Evolutionary conservation across 2,888 invertebrate genomes (phyloP).

Genomic region (Harmothoe impar): DNA sequence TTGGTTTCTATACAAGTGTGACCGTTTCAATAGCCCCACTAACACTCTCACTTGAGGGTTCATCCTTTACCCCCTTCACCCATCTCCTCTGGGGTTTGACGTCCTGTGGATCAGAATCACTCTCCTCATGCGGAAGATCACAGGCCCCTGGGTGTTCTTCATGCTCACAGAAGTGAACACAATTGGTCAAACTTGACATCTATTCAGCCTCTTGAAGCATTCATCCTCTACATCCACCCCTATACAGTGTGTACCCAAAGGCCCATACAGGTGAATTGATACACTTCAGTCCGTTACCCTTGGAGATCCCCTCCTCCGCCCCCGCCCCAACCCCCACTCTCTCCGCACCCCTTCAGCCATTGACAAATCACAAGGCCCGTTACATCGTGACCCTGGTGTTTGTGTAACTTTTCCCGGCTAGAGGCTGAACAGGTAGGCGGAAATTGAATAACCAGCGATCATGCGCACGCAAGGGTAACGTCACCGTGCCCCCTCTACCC

Average conservation of each 20-base stretch:
- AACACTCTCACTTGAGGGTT: too few relatives aligned
- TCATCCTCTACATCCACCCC: background rate
- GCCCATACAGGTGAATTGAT: conserved; percentile 8
- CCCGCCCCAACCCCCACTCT: background rate
- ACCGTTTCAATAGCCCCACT: too few relatives aligned
- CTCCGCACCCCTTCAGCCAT: background rate
- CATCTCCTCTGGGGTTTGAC: background rate
- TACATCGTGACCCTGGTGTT: background rate
- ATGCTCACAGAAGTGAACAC: background rate
- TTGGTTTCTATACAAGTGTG: too few relatives aligned
- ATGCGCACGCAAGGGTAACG: background rate
- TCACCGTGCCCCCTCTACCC: background rate
- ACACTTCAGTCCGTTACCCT: conserved; percentile 2
- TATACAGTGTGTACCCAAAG: too few relatives aligned
- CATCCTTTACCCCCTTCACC: background rate
- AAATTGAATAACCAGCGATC: conserved; percentile 15
- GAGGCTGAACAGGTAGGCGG: background rate
- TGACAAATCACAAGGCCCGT: background rate
- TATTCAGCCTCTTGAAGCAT: background rate
- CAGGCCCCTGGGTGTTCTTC: background rate
- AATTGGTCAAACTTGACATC: conserved; percentile 16
- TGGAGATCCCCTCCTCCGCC: background rate
- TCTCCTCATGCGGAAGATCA: conserved; percentile 4
- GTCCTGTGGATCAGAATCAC: background rate
- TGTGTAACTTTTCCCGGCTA: background rate